These are phyloP conservation scores for Cephus spinipes DNA, from an alignment of 2,888 invertebrate genomes.

Conservation along the genomic window DNA sequence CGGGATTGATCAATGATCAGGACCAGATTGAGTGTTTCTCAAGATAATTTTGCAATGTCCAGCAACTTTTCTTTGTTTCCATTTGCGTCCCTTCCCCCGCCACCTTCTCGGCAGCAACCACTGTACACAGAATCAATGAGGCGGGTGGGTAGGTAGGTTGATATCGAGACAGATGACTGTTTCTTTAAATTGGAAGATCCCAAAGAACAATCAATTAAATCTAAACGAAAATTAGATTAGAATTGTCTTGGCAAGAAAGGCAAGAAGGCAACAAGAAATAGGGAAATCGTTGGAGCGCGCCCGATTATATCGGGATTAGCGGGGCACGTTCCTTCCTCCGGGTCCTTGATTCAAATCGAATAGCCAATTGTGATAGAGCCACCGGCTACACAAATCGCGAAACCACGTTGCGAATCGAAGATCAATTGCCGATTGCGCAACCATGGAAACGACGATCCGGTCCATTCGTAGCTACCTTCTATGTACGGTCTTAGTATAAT, in stretches of 20 bases:
- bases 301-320: neutral
- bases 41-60: neutral
- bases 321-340: neutral
- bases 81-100: neutral
- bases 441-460: constrained; percentile 21
- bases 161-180: neutral
- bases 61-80: neutral
- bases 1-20: neutral
- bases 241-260: constrained; percentile 29
- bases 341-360: constrained; percentile 24
- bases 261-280: constrained; percentile 18
- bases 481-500: neutral
- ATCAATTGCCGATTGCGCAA: constrained; percentile 42
- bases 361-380: constrained; percentile 25
- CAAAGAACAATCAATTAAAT: neutral
- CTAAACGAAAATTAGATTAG: constrained; percentile 21
- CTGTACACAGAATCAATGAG: neutral
- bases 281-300: constrained; percentile 3
- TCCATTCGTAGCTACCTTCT: neutral
- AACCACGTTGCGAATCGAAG: constrained; percentile 40
- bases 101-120: neutral
- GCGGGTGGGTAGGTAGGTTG: neutral
- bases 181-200: neutral
- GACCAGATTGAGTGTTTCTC: neutral
- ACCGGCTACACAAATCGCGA: constrained; percentile 24